phyloP scores from a whole-genome alignment of 2,888 invertebrate genomes.

The Dascillus cervinus region DNA sequence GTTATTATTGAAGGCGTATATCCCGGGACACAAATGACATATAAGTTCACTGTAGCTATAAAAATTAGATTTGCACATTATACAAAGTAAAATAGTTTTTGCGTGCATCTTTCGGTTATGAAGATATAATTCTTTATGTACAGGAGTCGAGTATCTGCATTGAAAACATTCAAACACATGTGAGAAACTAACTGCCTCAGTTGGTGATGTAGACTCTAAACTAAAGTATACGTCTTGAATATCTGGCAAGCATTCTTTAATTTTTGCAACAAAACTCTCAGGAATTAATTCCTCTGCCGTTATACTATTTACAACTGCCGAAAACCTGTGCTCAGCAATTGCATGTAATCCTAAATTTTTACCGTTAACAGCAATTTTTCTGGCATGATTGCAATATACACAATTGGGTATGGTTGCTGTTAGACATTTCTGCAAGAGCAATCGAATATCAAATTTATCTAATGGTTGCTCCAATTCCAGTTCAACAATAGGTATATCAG shows the following conservation, averaged over 20 bases:
- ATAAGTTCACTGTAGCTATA: constrained; percentile 81
- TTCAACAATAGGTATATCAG: constrained; percentile 61
- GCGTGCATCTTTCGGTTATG: constrained; percentile 84
- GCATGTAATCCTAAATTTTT: constrained; percentile 73
- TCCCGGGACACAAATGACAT: constrained; percentile 80
- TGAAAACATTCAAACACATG: constrained; percentile 80
- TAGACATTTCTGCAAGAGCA: constrained; percentile 66
- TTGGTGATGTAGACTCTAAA: constrained; percentile 59
- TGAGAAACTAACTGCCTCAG: constrained; percentile 52
- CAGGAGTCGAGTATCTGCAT: constrained; percentile 67
- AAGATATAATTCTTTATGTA: constrained; percentile 78
- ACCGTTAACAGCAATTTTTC: constrained; percentile 78
- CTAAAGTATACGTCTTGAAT: constrained; percentile 63
- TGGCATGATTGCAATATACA: constrained; percentile 79
- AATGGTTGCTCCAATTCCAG: constrained; percentile 65
- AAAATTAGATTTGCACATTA: constrained; percentile 83
- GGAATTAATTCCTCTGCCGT: constrained; percentile 67
- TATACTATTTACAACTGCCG: constrained; percentile 70
- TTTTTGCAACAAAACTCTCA: constrained; percentile 59
- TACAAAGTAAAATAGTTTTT: constrained; percentile 71
- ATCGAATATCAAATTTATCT: constrained; percentile 65
- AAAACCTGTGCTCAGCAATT: constrained; percentile 70
- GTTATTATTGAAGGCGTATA: constrained; percentile 55
- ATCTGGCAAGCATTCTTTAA: constrained; percentile 55
- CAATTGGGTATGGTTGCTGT: constrained; percentile 62